Conservation (phyloP, 2,113 vertebrate genomes). For the Microtus pennsylvanicus region DNA sequence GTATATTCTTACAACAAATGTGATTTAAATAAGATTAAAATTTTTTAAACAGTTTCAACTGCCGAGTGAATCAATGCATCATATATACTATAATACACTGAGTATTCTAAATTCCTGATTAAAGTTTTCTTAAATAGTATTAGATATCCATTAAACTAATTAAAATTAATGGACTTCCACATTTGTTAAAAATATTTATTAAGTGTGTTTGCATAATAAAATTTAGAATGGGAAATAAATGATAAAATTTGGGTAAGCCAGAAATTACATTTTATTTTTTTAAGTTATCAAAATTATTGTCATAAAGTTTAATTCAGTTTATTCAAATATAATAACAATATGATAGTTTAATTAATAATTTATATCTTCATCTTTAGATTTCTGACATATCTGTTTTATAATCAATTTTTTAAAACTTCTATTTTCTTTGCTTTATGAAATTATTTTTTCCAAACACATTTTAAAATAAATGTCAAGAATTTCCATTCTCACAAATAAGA, state of each 20-base stretch:
- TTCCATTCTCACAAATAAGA: background rate
- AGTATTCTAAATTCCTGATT: slow-evolving; percentile 61
- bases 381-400: background rate
- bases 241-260: background rate
- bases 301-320: background rate
- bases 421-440: background rate
- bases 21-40: background rate
- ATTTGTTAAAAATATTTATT: slow-evolving; percentile 56
- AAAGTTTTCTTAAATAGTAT: slow-evolving; percentile 62
- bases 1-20: background rate
- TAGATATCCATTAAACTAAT: slow-evolving; percentile 66
- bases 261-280: slow-evolving; percentile 32
- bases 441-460: background rate
- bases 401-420: background rate
- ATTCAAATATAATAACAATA: background rate
- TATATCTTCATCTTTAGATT: background rate
- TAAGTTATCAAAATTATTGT: background rate
- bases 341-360: background rate
- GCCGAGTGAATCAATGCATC: background rate
- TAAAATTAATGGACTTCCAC: slow-evolving; percentile 39
- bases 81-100: slow-evolving; percentile 45
- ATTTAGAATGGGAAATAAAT: background rate
- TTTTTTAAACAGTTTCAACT: background rate
- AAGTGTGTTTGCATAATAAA: background rate
- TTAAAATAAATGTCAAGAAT: background rate